Conservation (phyloP, 2,797 vertebrate species). For the Coranthus polyacanthus region DNA sequence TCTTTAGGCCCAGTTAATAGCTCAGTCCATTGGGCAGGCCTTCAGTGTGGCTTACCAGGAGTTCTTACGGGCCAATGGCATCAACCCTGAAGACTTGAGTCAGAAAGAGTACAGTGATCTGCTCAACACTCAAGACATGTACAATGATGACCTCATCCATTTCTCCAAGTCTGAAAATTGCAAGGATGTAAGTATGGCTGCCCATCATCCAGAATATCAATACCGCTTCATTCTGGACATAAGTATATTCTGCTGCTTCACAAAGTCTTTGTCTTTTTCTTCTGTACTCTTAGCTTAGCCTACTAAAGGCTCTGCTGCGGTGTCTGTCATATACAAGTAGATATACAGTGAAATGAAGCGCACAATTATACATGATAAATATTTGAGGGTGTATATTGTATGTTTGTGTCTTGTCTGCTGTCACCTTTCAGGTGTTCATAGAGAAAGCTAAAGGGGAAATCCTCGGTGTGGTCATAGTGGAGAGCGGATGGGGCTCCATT, state of each 20-base stretch:
- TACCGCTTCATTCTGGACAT: too few species aligned
- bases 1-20: conserved; percentile 93
- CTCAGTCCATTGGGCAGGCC: conserved; percentile 98
- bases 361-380: too few species aligned
- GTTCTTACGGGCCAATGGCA: conserved; percentile 96
- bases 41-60: conserved; percentile 99
- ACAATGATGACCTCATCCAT: conserved; percentile 98
- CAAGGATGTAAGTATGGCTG: conserved; percentile 93
- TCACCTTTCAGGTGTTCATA: conserved; percentile 88
- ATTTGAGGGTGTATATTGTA: conserved; percentile 2
- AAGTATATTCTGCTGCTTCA: too few species aligned
- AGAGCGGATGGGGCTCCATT: conserved; percentile 98
- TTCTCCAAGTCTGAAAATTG: conserved; percentile 99
- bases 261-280: too few species aligned
- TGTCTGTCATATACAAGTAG: too few species aligned
- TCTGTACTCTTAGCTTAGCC: too few species aligned
- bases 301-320: too few species aligned
- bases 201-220: too few species aligned
- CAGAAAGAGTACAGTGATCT: conserved; percentile 98
- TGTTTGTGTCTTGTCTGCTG: conserved; percentile 9
- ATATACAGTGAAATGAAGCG: too few species aligned
- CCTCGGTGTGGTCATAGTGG: conserved; percentile 95
- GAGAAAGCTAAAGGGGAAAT: conserved; percentile 98
- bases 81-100: conserved; percentile 97
- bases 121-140: conserved; percentile 99